Evolutionary conservation across 1,140 invertebrate species (phyloP), one percentile per base, ranked within the genome.

Genomic region (Cydia pomonella): DNA sequence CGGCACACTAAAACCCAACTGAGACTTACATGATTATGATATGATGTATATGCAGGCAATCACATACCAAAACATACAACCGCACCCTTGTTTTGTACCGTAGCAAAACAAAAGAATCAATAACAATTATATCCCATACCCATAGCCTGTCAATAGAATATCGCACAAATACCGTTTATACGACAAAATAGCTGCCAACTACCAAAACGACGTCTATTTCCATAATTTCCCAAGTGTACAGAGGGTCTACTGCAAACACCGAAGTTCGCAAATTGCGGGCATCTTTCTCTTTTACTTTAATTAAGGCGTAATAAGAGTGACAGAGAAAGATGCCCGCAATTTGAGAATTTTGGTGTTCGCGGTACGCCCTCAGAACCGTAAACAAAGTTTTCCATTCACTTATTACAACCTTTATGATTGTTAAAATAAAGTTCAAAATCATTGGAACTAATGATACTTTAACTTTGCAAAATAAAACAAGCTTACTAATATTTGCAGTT

Each of bases 121-220:
- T 66, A 66, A 10, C 63, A 27, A 29, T 66, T 66, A 66, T 66
- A 66, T 66, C 18, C 5, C 27, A 33, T 16, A 29, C 3, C 25
- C 25, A 33, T 29, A 29, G 3, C 63, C 27, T 66, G 63, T 66
- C 63, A 66, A 66, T 66, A 33, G 23, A 66, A 66, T 66, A 29
- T 72, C 53, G 66, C 72, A 80, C 77, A 77, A 78, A 80, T 76
- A 77, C 62, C 77, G 77, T 80, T 80, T 78, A 78, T 80, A 76
- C 74, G 77, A 53, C 77, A 78, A 78, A 80, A 80, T 78, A 77
- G 62, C 79, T 76, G 79, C 76, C 76, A 80, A 80, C 73, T 80
- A 75, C 66, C 44, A 44, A 71, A 72, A 71, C 53, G n/a, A 64
- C 50, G 69, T 75, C 73, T 69, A 78, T 78, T 80, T 78, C 74